Evolutionary conservation across 2,888 invertebrate species (phyloP).

Genomic region (Sphinx pinastri): DNA sequence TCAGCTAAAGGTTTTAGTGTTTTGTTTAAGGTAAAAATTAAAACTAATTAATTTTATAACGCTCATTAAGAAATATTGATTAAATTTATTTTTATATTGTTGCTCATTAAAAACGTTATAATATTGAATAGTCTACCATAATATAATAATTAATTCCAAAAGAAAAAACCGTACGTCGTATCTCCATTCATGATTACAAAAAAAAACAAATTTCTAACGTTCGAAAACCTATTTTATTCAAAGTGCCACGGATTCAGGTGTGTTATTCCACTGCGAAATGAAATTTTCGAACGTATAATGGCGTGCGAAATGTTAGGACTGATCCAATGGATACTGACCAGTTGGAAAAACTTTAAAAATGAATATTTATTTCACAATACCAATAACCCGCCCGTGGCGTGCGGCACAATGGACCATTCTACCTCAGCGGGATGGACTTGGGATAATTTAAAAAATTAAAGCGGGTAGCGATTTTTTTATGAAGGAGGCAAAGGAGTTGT

Average conservation of each 20-base stretch:
- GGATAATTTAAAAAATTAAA: neutral
- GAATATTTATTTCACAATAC: conserved; percentile 60
- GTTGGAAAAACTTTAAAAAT: conserved; percentile 42
- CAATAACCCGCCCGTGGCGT: conserved; percentile 51
- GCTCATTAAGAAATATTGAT: neutral
- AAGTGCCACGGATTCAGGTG: conserved; percentile 1
- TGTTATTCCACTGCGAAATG: conserved; percentile 2
- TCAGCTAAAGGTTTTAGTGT: neutral
- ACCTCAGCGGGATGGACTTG: conserved; percentile 32
- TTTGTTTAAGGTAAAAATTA: neutral
- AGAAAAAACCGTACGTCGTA: too few relatives aligned
- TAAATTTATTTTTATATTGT: neutral
- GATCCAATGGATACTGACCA: conserved; percentile 6
- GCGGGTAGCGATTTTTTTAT: neutral
- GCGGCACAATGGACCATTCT: conserved; percentile 53
- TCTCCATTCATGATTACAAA: neutral
- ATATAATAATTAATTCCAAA: too few relatives aligned
- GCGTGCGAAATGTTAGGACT: conserved; percentile 15
- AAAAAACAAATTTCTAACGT: too few relatives aligned
- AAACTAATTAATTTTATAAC: neutral
- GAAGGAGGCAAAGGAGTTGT: neutral
- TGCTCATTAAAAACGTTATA: too few relatives aligned
- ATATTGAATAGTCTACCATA: too few relatives aligned
- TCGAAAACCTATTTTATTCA: neutral
- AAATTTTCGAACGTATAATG: conserved; percentile 14